These are phyloP conservation scores for Standfussiana lucernea DNA, from an alignment of 2,888 invertebrate genomes.

Conservation along the genomic window DNA sequence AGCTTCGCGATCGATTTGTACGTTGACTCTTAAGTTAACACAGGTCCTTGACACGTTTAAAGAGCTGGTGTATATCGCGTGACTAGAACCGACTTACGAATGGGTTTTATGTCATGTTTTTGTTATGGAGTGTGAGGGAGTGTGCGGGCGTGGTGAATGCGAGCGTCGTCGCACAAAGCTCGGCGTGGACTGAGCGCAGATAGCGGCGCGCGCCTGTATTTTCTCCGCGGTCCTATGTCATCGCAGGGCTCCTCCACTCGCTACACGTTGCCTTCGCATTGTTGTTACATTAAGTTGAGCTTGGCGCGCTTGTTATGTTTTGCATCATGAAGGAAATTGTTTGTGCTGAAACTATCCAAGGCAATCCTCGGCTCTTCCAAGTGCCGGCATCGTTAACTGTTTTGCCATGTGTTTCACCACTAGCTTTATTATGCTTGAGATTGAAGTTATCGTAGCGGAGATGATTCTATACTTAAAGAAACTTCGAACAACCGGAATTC, in stretches of 20 bases:
- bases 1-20: conserved; percentile 57
- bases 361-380: conserved; percentile 38
- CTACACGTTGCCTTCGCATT: conserved; percentile 28
- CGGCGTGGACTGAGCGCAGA: conserved; percentile 51
- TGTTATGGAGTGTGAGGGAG: conserved; percentile 36
- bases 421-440: conserved; percentile 1
- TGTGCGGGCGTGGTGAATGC: conserved; percentile 49
- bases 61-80: conserved; percentile 46
- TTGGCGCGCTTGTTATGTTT: conserved; percentile 53
- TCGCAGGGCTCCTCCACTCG: conserved; percentile 19
- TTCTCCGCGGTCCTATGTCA: conserved; percentile 48
- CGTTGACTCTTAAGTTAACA: conserved; percentile 36
- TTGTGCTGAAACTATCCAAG: conserved; percentile 25
- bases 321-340: conserved; percentile 56
- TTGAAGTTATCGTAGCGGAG: background rate
- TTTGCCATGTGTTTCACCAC: conserved; percentile 43
- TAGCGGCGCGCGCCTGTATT: conserved; percentile 56
- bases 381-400: conserved; percentile 33
- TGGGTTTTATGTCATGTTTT: conserved; percentile 72
- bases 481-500: background rate
- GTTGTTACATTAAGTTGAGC: conserved; percentile 50
- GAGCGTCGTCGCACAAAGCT: conserved; percentile 64
- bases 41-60: conserved; percentile 48
- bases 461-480: conserved; percentile 7
- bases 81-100: conserved; percentile 39